phyloP scores from a whole-genome alignment of 2,113 vertebrate species.

The Amphilophus citrinellus region DNA sequence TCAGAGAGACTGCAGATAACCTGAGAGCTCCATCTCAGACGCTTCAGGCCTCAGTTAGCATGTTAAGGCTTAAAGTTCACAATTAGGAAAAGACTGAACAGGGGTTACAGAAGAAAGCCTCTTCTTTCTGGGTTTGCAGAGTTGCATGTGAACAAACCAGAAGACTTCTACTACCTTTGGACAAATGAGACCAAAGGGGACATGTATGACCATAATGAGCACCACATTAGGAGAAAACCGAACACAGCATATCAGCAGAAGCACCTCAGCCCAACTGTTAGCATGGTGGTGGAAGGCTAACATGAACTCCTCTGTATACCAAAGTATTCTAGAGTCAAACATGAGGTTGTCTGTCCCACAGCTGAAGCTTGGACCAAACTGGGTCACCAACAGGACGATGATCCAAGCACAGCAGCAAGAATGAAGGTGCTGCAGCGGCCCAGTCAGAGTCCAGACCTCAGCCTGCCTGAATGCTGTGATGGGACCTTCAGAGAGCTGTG shows the following conservation, averaged over 20 bases:
- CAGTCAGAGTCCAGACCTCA: background rate
- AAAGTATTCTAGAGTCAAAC: no score
- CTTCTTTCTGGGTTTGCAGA: background rate
- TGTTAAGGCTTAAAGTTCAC: background rate
- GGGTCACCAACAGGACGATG: background rate
- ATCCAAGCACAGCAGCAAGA: background rate
- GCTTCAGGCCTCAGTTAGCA: background rate
- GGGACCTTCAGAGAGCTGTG: background rate
- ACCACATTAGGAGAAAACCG: no score
- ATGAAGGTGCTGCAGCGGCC: background rate
- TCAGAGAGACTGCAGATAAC: background rate
- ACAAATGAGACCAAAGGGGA: background rate
- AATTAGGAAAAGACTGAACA: background rate
- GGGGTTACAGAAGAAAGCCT: background rate
- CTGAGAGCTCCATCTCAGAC: background rate
- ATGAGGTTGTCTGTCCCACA: no score
- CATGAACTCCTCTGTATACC: no score
- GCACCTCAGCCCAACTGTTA: background rate
- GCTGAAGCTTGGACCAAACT: background rate
- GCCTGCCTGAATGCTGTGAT: background rate
- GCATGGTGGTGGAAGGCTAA: background rate
- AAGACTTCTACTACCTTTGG: no score
- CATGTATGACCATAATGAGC: no score
- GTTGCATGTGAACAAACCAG: background rate
- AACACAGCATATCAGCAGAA: no score